Conservation (phyloP, 2,797 vertebrate species). For the Poeciliopsis gracilis region DNA sequence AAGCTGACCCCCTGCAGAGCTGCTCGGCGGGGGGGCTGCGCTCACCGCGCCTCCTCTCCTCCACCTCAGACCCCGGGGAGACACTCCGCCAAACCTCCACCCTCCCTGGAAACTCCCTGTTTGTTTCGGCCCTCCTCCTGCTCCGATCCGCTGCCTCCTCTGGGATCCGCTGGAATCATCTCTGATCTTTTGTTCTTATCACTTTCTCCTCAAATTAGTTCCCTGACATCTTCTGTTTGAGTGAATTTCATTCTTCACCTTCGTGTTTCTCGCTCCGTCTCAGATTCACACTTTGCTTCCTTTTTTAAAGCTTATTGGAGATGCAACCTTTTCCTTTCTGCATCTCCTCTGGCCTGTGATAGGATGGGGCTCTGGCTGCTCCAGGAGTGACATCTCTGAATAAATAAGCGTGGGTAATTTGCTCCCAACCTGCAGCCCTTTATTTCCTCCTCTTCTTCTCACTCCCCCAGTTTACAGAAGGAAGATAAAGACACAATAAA, state of each 20-base stretch:
- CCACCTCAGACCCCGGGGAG: constrained; percentile 69
- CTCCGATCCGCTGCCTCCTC: constrained; percentile 19
- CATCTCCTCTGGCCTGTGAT: constrained; percentile 40
- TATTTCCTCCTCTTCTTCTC: constrained; percentile 34
- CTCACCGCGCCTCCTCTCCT: constrained; percentile 58
- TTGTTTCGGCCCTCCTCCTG: constrained; percentile 18
- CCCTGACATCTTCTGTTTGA: constrained; percentile 23
- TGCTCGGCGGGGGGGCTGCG: constrained; percentile 52
- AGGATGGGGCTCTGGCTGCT: constrained; percentile 45
- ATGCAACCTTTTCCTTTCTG: neutral
- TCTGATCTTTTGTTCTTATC: constrained; percentile 40
- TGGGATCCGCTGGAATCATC: constrained; percentile 39
- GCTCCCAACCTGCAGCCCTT: constrained; percentile 52
- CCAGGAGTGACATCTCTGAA: constrained; percentile 63
- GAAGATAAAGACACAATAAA: constrained; percentile 74
- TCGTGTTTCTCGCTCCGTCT: constrained; percentile 14
- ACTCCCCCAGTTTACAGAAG: constrained; percentile 41
- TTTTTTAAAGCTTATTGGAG: constrained; percentile 30
- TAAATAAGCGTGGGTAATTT: constrained; percentile 79
- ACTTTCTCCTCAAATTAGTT: constrained; percentile 17
- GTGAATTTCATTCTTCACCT: constrained; percentile 18
- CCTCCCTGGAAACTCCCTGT: constrained; percentile 39
- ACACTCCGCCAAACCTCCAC: constrained; percentile 48
- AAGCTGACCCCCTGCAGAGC: constrained; percentile 62
- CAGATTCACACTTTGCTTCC: constrained; percentile 6